Base-by-base conservation (phyloP, 1,140 invertebrate species). In the Theocolax elegans region DNA sequence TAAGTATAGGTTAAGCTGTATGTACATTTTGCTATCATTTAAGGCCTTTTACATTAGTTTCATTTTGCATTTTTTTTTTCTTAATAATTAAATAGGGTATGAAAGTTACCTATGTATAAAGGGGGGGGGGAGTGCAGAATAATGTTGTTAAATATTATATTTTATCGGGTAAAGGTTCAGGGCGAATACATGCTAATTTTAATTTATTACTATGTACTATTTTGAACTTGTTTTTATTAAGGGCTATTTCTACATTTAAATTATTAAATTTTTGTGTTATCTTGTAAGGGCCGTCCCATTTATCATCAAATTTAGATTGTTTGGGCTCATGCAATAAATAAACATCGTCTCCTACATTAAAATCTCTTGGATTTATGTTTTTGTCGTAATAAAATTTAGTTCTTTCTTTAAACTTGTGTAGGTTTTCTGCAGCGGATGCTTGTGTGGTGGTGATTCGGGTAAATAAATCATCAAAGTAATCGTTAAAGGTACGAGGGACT, bases 381-480 rank as follows among this genome's bases (percentile, higher is more conserved):
- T 10, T 19, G 25, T 72, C 64, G 21, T 72, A 72, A 19, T 62
- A 62, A 13, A 29, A 9, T 40, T 72, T 62, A 9, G 25, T 62
- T 13, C 25, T 38, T 19, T 54, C 1, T 63, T 72, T 72, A 19
- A 64, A 31, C n/a, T 67, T 25, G 7, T 44, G 25, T 7, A 65
- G 19, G 13, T 48, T 65, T 2, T 64, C 17, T 2, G 15, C 4
- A 0, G 44, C 35, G 10, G 13, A 15, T 7, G 13, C 17, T 63
- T 48, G 60, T 10, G 60, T 46, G 15, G 4, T 10, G 4, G 3
- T 17, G 6, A 59, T 15, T 6, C 23, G 3, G 4, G 2, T 3
- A 3, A 23, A 6, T 2, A 59, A 10, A 8, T 23, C 23, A 42
- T 59, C 35, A 4, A 59, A 6, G 2, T 21, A 4, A 4, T 59